phyloP scores from a whole-genome alignment of 2,797 vertebrate species.

The Microctenopoma steveboyesi region DNA sequence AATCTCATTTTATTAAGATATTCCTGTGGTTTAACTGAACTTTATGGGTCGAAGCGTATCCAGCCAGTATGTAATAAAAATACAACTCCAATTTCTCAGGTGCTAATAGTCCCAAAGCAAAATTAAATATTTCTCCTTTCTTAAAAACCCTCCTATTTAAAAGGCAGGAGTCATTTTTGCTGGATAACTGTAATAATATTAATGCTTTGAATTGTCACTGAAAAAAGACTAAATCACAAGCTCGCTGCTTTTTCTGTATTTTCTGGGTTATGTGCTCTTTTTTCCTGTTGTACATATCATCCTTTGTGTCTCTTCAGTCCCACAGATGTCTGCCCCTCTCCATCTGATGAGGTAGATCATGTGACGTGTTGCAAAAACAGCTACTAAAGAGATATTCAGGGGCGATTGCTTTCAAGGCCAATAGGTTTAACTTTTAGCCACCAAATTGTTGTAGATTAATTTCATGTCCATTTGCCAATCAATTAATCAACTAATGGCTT shows the following conservation, averaged over 20 bases:
- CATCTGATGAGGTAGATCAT: slow-evolving; percentile 32
- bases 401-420: slow-evolving; percentile 4
- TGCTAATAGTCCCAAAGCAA: background rate
- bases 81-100: background rate
- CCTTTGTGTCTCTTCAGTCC: no score
- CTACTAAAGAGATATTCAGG: slow-evolving; percentile 17
- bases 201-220: background rate
- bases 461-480: slow-evolving; percentile 9
- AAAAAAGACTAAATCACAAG: background rate
- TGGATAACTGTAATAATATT: background rate
- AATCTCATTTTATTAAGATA: slow-evolving; percentile 18
- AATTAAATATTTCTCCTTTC: background rate
- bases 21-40: no score
- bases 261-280: no score
- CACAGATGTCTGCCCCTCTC: slow-evolving; percentile 7
- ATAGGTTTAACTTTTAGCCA: slow-evolving; percentile 6
- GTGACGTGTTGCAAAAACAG: background rate
- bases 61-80: slow-evolving; percentile 16
- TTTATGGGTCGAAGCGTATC: background rate
- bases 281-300: no score
- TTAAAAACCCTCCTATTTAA: no score
- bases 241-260: background rate
- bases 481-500: slow-evolving; percentile 14
- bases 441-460: slow-evolving; percentile 6
- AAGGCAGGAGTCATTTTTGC: no score